Base-by-base conservation (phyloP, 2,888 invertebrate species). In the Aquatica leii region DNA sequence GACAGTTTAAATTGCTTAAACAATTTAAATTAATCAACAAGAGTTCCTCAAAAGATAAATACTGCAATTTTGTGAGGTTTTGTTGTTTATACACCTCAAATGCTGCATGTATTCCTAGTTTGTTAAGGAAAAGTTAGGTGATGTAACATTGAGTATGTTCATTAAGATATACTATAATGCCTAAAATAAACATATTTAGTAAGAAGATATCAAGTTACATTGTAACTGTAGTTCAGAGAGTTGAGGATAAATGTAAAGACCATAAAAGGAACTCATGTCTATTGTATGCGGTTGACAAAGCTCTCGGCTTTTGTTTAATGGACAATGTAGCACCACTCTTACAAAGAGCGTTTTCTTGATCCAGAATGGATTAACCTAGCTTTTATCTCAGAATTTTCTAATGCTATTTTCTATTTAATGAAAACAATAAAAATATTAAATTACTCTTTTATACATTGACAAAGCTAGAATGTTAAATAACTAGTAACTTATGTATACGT, bases 271-370 rank as follows among this genome's bases (percentile, higher is more conserved):
- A 41, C 34, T 50, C 59, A 53, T 59, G 46, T 41, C 58, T 40
- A 57, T 56, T 62, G 57, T 62, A 51, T 57, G 52, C 48, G 59
- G 58, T 63, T 59, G 63, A 63, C 63, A 63, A 63, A 63, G 63
- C 63, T 54, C 46, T 35, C 41, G 50, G 58, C 59, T 59, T 57
- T 63, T 63, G 63, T 63, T 62, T 53, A 57, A 51, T 57, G 57
- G 62, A 62, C 62, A 62, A 62, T 62, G 62, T 57, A 52, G 57
- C 62, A 46, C 51, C 50, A 56, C 57, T 57, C 48, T 54, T 59
- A 46, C 21, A n/a, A 53, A 59, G 51, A 48, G 52, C 43, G 34
- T 43, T 34, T 17, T 54, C 59, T 43, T 49, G 59, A 53, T 59
- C 59, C 48, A 14, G 46, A 54, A 40, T 49, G 59, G 59, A 59